Evolutionary conservation across 2,113 vertebrate genomes (phyloP).

Genomic region (Cochlearius cochlearius): DNA sequence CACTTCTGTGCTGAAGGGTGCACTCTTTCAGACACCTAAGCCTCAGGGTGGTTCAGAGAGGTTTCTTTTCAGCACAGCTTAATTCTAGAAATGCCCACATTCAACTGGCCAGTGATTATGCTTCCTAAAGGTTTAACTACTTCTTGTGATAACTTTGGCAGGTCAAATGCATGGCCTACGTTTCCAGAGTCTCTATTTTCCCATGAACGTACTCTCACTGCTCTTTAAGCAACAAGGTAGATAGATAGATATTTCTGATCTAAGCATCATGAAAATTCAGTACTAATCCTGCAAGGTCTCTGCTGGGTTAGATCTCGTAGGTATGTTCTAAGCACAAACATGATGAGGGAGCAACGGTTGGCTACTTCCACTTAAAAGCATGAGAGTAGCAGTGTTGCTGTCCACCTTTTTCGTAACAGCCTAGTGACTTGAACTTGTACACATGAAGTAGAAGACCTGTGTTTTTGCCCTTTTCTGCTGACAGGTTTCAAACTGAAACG

Average conservation of each 20-base stretch:
- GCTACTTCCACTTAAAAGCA: background rate
- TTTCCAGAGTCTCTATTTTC: background rate
- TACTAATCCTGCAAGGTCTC: background rate
- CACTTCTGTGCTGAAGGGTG: background rate
- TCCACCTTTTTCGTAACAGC: background rate
- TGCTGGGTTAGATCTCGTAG: background rate
- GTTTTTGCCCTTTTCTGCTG: background rate
- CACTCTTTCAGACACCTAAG: background rate
- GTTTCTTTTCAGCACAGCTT: background rate
- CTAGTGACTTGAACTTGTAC: background rate
- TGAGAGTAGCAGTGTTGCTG: background rate
- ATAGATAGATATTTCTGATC: background rate
- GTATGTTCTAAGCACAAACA: background rate
- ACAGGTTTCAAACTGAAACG: background rate
- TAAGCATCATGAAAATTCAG: background rate
- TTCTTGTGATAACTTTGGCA: background rate
- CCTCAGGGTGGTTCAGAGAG: background rate
- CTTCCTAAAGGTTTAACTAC: background rate
- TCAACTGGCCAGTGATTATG: background rate
- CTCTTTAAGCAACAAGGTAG: background rate
- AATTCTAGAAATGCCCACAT: background rate
- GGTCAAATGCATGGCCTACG: background rate
- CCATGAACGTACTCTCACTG: background rate
- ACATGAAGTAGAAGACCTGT: background rate
- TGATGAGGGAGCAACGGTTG: background rate